Percentiles rank a stretch among this genome's conserved stretches.
These are phyloP conservation scores for Lutra lutra DNA, from an alignment of 2,797 vertebrate species.

Conservation along the genomic window DNA sequence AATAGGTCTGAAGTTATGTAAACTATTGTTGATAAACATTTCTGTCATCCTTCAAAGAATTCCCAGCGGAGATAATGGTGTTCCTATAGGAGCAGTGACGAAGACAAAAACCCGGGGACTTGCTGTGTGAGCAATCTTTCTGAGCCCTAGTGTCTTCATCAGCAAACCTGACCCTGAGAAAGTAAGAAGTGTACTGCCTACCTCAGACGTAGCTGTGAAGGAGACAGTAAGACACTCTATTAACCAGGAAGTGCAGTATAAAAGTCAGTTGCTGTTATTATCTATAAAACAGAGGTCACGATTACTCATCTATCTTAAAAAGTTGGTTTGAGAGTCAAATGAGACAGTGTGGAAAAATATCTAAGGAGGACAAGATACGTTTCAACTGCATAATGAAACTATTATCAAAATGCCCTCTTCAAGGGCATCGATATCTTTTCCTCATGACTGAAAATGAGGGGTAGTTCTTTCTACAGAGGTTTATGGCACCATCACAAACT, in stretches of 20 bases:
- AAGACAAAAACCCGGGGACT: not conserved
- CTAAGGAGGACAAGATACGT: not conserved
- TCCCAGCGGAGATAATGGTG: not conserved
- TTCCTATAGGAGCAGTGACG: fast-evolving
- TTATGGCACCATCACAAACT: not conserved
- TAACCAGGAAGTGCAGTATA: not conserved
- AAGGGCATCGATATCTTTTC: not conserved
- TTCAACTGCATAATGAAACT: not conserved
- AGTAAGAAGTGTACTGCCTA: not conserved
- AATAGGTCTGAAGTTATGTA: not conserved
- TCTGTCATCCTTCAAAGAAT: not conserved
- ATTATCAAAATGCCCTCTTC: not conserved
- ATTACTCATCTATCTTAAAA: not conserved
- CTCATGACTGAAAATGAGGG: not conserved
- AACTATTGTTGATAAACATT: not conserved
- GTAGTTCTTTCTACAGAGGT: not conserved
- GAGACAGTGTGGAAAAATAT: not conserved
- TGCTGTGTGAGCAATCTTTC: not conserved
- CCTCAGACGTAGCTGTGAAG: not conserved
- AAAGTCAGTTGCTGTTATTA: not conserved
- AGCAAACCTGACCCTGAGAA: not conserved
- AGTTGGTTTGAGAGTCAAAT: not conserved
- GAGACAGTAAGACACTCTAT: not conserved
- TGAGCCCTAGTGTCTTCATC: not conserved
- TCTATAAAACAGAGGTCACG: not conserved